Conservation (phyloP, 2,797 vertebrate genomes). For the Myotis planiceps region DNA sequence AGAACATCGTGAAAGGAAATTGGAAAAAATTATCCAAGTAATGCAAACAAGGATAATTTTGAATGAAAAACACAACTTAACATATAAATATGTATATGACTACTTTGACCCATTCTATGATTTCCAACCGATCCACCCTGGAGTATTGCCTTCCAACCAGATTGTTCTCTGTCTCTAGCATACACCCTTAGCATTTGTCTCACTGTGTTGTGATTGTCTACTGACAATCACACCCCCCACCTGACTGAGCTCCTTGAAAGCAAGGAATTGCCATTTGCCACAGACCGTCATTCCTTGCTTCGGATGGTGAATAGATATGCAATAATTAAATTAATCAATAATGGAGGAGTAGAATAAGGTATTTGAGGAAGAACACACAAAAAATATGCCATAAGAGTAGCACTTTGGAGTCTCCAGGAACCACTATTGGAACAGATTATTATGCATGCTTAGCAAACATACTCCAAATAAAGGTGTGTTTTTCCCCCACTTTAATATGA, state of each 20-base stretch:
- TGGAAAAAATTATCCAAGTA: neutral
- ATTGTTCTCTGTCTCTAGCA: too few relatives aligned
- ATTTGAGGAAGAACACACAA: neutral
- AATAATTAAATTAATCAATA: neutral
- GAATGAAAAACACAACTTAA: neutral
- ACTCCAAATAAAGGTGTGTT: neutral
- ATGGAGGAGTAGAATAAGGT: neutral
- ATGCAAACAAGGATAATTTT: neutral
- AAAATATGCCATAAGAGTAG: neutral
- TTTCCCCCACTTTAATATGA: neutral
- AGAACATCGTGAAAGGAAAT: neutral
- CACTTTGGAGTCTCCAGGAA: neutral
- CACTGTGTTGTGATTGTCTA: neutral
- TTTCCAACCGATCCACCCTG: neutral
- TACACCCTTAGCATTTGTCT: neutral
- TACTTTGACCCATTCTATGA: neutral
- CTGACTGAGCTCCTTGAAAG: neutral
- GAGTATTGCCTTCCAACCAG: neutral
- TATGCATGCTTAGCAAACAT: neutral
- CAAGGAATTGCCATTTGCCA: neutral
- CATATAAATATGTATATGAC: neutral
- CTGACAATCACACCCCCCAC: neutral
- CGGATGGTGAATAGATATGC: neutral
- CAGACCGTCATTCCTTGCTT: neutral
- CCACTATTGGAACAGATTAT: neutral